Percentiles rank a stretch among this genome's conserved stretches.
phyloP scores from a whole-genome alignment of 2,888 invertebrate genomes.

The Chouioia cunea region DNA sequence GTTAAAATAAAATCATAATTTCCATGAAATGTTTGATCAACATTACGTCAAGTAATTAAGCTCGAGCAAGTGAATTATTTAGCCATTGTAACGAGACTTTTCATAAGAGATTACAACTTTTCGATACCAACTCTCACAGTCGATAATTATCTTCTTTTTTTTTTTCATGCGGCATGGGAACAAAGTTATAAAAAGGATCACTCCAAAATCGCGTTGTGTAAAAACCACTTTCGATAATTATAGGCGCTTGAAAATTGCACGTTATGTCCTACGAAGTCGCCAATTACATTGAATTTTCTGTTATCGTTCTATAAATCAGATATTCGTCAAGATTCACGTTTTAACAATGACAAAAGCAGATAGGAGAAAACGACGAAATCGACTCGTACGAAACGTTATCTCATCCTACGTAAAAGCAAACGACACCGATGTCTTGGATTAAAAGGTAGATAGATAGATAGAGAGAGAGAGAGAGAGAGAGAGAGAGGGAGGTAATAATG shows the following conservation, averaged over 20 bases:
- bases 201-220: constrained; percentile 8
- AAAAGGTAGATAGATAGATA: no score
- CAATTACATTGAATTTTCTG: constrained; percentile 14
- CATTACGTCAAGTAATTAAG: no score
- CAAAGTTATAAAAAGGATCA: constrained; percentile 17
- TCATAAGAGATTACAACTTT: constrained; percentile 13
- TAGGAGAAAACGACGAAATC: no score
- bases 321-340: no score
- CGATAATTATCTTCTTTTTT: constrained; percentile 22
- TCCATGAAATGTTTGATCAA: no score
- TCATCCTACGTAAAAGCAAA: no score
- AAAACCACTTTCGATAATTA: constrained; percentile 34
- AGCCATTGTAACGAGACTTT: not conserved
- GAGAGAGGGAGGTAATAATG: constrained; percentile 29
- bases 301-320: no score
- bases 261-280: constrained; percentile 1
- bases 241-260: constrained; percentile 19
- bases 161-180: constrained; percentile 6
- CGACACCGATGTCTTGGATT: not conserved
- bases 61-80: not conserved
- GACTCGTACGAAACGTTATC: no score
- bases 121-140: constrained; percentile 10
- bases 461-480: no score
- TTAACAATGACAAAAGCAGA: no score
- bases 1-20: no score